Base-by-base conservation (phyloP, 2,797 vertebrate species). In the Halcyon badia region DNA sequence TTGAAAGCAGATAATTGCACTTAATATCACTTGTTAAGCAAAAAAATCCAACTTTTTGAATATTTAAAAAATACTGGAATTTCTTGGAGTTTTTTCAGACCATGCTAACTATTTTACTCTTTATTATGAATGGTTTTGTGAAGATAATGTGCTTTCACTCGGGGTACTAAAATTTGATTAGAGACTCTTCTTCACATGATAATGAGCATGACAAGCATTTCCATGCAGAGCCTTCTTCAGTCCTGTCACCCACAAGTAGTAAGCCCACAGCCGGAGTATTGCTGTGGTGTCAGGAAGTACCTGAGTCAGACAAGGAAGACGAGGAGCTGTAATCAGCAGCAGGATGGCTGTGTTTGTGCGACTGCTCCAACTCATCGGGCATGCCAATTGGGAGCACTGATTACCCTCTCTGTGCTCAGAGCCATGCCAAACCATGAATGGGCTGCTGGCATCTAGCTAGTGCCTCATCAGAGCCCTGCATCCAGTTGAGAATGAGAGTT, bases 401-500 rank as follows among this genome's bases (percentile, higher is more conserved):
- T 14, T 14, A 5, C 6, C 4, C 10, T 41, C 14, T 82, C 62
- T 39, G 12, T 41, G 11, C 70, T 68, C 78, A 4, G 9, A 82
- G 31, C 4, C 0, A 0, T 39, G 62, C n/a, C 66, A 65, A 69
- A 41, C 13, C 39, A 19, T 0, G 4, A 21, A 12, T 8, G 46
- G 41, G 46, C 62, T 58, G 21, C 39, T 79, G 65, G 37, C 6
- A 25, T 14, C 30, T 46, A 13, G 42, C 3, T 9, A 41, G 33
- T 0, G 1, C 26, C 51, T 44, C 0, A 0, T 42, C 52, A 21
- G 44, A 30, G 37, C 57, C 16, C 41, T 39, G 41, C 0, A 0
- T 8, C 48, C 28, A 65, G 30, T 31, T 65, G 19, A 48, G 14
- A 31, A 39, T 0, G 1, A 51, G 24, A 69, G 17, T 1, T 1